phyloP scores from a whole-genome alignment of 2,888 invertebrate genomes.

The Muschampia plurimacula region DNA sequence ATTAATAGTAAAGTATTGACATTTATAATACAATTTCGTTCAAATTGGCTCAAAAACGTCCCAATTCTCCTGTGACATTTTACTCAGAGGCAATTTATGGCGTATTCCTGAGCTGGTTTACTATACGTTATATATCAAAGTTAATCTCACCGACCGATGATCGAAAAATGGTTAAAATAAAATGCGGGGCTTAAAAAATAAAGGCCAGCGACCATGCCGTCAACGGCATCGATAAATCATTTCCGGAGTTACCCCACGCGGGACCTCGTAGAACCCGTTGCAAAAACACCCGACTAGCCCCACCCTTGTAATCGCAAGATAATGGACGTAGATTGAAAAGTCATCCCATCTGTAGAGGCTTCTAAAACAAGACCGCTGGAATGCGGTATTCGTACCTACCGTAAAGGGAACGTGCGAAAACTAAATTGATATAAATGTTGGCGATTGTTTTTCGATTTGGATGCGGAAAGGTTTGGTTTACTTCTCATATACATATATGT shows the following conservation, averaged over 20 bases:
- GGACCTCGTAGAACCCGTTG: constrained; percentile 45
- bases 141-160: constrained; percentile 59
- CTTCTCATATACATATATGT: not conserved
- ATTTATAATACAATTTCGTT: constrained; percentile 7
- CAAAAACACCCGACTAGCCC: constrained; percentile 74
- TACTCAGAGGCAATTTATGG: constrained; percentile 38
- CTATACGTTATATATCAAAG: constrained; percentile 47
- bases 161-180: constrained; percentile 72
- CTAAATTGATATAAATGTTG: constrained; percentile 27
- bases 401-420: constrained; percentile 12
- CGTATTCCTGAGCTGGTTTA: constrained; percentile 37
- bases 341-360: constrained; percentile 59
- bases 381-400: constrained; percentile 1
- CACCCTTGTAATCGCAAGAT: constrained; percentile 82
- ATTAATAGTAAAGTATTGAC: not conserved
- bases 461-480: not conserved
- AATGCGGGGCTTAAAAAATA: constrained; percentile 70
- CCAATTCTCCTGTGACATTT: constrained; percentile 27
- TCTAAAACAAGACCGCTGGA: constrained; percentile 26
- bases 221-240: constrained; percentile 73
- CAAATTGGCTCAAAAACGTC: constrained; percentile 28
- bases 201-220: constrained; percentile 57
- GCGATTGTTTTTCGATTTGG: constrained; percentile 16
- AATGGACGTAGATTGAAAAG: constrained; percentile 82
- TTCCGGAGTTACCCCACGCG: constrained; percentile 56